Base-by-base conservation (phyloP, 1,140 invertebrate species). In the Lysiphlebus fabarum region DNA sequence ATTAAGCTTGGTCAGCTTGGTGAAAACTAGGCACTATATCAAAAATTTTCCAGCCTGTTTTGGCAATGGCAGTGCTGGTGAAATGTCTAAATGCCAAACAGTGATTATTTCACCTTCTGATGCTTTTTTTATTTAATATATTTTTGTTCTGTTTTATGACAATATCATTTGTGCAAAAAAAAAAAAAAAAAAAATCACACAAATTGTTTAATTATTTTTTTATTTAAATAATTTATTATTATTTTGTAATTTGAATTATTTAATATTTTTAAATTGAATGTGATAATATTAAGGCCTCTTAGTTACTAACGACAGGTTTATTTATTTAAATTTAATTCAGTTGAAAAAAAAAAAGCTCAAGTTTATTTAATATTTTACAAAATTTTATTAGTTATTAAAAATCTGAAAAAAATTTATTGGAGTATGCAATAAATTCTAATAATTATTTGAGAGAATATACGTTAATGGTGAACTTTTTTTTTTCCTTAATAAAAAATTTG, bases 271-370 rank as follows among this genome's bases (percentile, higher is more conserved):
- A 48, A 63, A 61, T 63, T 74, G 70, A 73, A 74, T 65, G 63
- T 72, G 69, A 73, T 75, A 75, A 59, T n/a, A n/a, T 75, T 76
- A 76, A 76, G 74, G 74, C 74, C 73, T 76, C 74, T 76, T 75
- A 76, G 74, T 76, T 76, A 67, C 73, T 76, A 75, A 74, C 68
- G 66, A 74, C 74, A 69, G 66, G 68, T 67, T 56, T 56, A 61
- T 34, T 56, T 56, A 54, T 40, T 59, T 17, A 41, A 57, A 26
- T 26, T 26, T 4, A 26, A 26, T 26, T 4, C 17, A 26, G 17
- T 26, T 26, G 17, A 26, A 40, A 44, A 26, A 48, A 71, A 62
- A 42, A 12, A 45, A 57, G 47, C 56, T 59, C 34, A 37, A n/a
- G n/a, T n/a, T n/a, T n/a, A 42, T 45, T 56, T 37, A 33, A 41